phyloP scores from a whole-genome alignment of 2,113 vertebrate species.

The Lynx canadensis region DNA sequence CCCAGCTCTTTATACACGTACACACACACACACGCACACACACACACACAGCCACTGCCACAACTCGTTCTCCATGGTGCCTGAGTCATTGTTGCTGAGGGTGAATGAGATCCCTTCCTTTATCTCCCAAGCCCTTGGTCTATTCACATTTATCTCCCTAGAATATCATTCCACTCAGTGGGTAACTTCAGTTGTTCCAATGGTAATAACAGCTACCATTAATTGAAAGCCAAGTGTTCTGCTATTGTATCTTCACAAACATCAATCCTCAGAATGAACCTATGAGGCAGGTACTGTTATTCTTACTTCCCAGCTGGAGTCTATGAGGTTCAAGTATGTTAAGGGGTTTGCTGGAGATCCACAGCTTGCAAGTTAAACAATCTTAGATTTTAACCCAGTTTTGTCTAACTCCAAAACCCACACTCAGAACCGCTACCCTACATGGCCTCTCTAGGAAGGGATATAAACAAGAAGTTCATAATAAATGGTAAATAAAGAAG shows the following conservation, averaged over 20 bases:
- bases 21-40: fast-evolving
- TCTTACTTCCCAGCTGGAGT: background rate
- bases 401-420: background rate
- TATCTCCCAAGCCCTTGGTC: background rate
- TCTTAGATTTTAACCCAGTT: background rate
- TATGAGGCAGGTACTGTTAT: background rate
- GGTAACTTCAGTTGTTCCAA: background rate
- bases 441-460: background rate
- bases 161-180: background rate
- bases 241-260: background rate
- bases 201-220: background rate
- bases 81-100: background rate
- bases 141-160: background rate
- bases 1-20: background rate
- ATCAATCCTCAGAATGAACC: background rate
- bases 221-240: background rate
- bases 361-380: background rate
- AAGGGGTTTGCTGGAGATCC: background rate
- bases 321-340: background rate
- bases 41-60: background rate
- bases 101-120: background rate
- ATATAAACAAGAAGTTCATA: background rate
- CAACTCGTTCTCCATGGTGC: background rate
- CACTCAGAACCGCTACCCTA: background rate
- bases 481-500: background rate